Evolutionary conservation across 2,888 invertebrate genomes (phyloP).

Genomic region (Lasiommata megera): DNA sequence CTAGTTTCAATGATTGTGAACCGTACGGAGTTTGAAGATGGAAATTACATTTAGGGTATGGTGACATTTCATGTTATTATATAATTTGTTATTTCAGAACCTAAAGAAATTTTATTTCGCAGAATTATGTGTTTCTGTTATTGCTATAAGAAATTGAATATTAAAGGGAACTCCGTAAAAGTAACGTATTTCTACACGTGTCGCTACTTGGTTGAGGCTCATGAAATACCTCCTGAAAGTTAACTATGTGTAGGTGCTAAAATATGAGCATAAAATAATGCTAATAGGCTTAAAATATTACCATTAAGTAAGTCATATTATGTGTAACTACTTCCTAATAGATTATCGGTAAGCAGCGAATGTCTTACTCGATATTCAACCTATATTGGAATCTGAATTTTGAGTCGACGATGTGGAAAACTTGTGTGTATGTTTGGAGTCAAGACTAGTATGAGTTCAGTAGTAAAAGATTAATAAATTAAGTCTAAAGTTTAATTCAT

Average conservation of each 20-base stretch:
- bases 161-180: no score
- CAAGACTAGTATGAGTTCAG: no score
- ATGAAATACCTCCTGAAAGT: not conserved
- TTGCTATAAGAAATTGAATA: no score
- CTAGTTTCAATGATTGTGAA: no score
- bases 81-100: no score
- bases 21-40: no score
- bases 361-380: not conserved
- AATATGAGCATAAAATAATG: slow-evolving; percentile 1
- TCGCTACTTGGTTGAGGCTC: not conserved
- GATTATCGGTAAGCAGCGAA: not conserved
- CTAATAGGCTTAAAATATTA: slow-evolving; percentile 12
- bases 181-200: not conserved
- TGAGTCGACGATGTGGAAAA: not conserved
- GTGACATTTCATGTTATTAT: no score
- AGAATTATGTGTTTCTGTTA: no score
- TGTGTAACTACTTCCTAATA: slow-evolving; percentile 6
- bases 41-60: no score
- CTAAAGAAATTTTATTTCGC: no score
- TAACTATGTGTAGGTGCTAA: slow-evolving; percentile 8
- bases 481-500: no score
- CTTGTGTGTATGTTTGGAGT: not conserved
- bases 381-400: not conserved
- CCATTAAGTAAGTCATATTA: slow-evolving; percentile 6
- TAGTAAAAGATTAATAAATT: no score